A percentile compares a stretch with the other conserved stretches of the same genome.
phyloP scores from a whole-genome alignment of 2,113 vertebrate genomes.

The Myodes glareolus region DNA sequence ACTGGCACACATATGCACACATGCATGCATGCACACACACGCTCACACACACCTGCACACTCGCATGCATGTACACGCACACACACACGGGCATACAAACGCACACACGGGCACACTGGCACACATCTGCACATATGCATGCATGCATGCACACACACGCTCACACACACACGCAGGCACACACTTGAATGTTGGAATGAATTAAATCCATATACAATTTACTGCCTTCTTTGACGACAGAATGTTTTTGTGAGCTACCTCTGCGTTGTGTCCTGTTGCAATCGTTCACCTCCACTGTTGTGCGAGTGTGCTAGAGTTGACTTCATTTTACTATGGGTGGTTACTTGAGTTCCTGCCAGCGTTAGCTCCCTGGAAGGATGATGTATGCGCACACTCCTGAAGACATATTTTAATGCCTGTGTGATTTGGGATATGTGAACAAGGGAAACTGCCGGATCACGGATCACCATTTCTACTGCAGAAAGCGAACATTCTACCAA shows the following conservation, averaged over 20 bases:
- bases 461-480: no score
- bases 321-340: neutral
- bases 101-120: no score
- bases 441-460: neutral
- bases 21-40: no score
- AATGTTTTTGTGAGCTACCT: neutral
- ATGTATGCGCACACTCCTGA: neutral
- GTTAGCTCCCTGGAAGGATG: neutral
- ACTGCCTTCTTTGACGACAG: neutral
- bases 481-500: no score
- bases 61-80: no score
- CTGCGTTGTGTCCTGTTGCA: neutral
- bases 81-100: no score
- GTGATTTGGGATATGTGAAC: neutral
- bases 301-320: neutral
- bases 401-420: neutral
- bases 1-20: no score
- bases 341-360: neutral
- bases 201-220: neutral
- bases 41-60: no score
- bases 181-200: neutral
- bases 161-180: neutral
- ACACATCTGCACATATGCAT: no score
- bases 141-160: no score
- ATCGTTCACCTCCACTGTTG: neutral